Base-by-base conservation (phyloP, 1,140 invertebrate species). In the Dicyema japonicum region DNA sequence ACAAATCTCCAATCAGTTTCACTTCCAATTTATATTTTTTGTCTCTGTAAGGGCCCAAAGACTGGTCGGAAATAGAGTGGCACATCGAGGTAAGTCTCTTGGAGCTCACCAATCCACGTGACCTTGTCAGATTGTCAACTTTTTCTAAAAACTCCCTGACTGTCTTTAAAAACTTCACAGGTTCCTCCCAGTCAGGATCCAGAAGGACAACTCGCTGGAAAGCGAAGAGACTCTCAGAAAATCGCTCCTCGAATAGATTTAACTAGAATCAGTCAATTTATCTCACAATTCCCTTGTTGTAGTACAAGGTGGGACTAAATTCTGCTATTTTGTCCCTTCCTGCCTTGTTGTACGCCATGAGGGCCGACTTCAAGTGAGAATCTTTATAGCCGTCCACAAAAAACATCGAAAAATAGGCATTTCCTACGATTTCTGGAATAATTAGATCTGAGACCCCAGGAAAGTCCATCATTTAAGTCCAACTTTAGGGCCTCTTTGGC, bases 401-500 rank as follows among this genome's bases (percentile, higher is more conserved):
- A 8, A 8, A n/a, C n/a, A 19, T 5, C 19, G 7, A 27, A 12
- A 5, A 31, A 29, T 72, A 68, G 2, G 71, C 67, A 58, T 76
- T 76, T 12, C 69, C 72, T 22, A 75, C 50, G 34, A 72, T 62
- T 30, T 19, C 6, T 7, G 7, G 16, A n/a, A 5, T 15, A 19
- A 27, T 19, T 6, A 5, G 13, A 9, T 5, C 17, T 35, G 43
- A 24, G 34, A 48, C 57, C 45, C 72, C 72, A 78, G 1, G 71
- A 76, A 9, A 60, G 54, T 9, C 71, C 71, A 57, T 80, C 72
- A 26, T 61, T 61, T 11, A 65, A 59, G 42, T 76, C 69, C 9
- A 72, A 41, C 30, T 65, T 56, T 2, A 80, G 61, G 9, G 72
- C 69, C 40, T 74, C 67, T 45, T 70, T 72, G 0, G 72, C 72